These are phyloP conservation scores for Drosophila sordidula DNA, from an alignment of 2,888 invertebrate genomes.

Conservation along the genomic window DNA sequence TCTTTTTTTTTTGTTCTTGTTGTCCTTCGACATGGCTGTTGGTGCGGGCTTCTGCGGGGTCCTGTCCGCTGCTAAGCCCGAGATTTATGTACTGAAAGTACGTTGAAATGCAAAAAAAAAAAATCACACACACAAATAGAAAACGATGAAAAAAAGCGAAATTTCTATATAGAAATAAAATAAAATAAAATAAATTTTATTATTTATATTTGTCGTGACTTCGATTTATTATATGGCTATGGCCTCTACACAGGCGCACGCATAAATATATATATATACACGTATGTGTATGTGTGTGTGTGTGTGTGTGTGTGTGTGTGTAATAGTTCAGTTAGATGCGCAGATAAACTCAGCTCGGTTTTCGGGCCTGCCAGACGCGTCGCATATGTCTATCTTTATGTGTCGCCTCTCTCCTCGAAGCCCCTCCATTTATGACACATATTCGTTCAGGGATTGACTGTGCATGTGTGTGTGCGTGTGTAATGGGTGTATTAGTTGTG, in stretches of 20 bases:
- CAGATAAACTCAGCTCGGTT: slow-evolving; percentile 52
- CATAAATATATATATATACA: slow-evolving; percentile 9
- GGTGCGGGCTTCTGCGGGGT: slow-evolving; percentile 11
- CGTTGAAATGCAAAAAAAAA: slow-evolving; percentile 70
- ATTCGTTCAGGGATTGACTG: slow-evolving; percentile 32
- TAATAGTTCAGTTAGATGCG: slow-evolving; percentile 56
- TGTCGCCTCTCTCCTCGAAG: slow-evolving; percentile 2
- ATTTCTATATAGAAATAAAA: slow-evolving; percentile 66
- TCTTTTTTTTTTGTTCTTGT: slow-evolving; percentile 35
- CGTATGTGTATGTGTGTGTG: slow-evolving; percentile 16
- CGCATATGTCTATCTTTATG: slow-evolving; percentile 58
- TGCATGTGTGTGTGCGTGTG: slow-evolving; percentile 17
- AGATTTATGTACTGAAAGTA: slow-evolving; percentile 77
- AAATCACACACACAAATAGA: slow-evolving; percentile 7
- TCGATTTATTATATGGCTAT: slow-evolving; percentile 70
- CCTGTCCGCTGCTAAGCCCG: slow-evolving; percentile 70
- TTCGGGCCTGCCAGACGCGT: slow-evolving; percentile 51
- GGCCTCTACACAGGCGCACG: slow-evolving; percentile 37
- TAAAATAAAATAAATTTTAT: slow-evolving; percentile 75
- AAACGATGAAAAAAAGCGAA: slow-evolving; percentile 20
- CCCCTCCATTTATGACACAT: slow-evolving; percentile 46
- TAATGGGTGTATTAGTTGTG: slow-evolving; percentile 36
- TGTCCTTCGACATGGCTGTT: slow-evolving; percentile 21
- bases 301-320: slow-evolving; percentile 20
- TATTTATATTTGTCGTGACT: slow-evolving; percentile 79